Evolutionary conservation across 2,797 vertebrate species (phyloP).

Genomic region (Poecilia velifera): DNA sequence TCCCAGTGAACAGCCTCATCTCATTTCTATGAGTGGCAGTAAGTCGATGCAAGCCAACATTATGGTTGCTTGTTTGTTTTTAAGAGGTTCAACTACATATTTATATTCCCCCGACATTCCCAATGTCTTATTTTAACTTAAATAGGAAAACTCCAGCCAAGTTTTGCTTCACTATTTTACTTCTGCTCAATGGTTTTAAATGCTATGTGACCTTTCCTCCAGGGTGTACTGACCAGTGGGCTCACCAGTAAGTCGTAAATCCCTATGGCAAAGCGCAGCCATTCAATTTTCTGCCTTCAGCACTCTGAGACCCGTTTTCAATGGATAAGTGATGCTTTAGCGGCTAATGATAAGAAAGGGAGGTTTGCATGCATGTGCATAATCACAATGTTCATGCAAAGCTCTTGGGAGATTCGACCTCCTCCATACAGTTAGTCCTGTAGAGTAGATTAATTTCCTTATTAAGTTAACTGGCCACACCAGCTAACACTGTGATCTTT

Average conservation of each 20-base stretch:
- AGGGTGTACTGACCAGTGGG: slow-evolving; percentile 47
- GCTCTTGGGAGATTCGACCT: slow-evolving; percentile 20
- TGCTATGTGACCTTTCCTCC: slow-evolving; percentile 61
- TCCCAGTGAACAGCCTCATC: not conserved
- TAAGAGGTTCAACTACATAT: not conserved
- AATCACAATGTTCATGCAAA: slow-evolving; percentile 11
- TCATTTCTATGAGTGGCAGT: not conserved
- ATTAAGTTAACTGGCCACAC: slow-evolving; percentile 39
- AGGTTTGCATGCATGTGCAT: slow-evolving; percentile 9
- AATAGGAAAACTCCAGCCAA: slow-evolving; percentile 42
- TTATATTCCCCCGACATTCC: not conserved
- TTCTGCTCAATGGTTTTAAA: slow-evolving; percentile 77
- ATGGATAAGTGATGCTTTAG: slow-evolving; percentile 56
- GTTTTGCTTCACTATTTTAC: slow-evolving; percentile 61
- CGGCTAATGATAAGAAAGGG: slow-evolving; percentile 28
- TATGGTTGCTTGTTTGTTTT: not conserved
- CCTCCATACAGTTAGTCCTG: slow-evolving; percentile 25
- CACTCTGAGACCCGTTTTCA: slow-evolving; percentile 39
- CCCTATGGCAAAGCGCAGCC: slow-evolving; percentile 42
- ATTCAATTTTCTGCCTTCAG: slow-evolving; percentile 69
- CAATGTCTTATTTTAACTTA: slow-evolving; percentile 3
- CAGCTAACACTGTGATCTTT: slow-evolving; percentile 29
- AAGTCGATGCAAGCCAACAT: not conserved
- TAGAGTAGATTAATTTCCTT: slow-evolving; percentile 25
- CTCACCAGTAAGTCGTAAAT: slow-evolving; percentile 67